Evolutionary conservation across 2,797 vertebrate genomes (phyloP).

Genomic region (Eulemur albifrons): DNA sequence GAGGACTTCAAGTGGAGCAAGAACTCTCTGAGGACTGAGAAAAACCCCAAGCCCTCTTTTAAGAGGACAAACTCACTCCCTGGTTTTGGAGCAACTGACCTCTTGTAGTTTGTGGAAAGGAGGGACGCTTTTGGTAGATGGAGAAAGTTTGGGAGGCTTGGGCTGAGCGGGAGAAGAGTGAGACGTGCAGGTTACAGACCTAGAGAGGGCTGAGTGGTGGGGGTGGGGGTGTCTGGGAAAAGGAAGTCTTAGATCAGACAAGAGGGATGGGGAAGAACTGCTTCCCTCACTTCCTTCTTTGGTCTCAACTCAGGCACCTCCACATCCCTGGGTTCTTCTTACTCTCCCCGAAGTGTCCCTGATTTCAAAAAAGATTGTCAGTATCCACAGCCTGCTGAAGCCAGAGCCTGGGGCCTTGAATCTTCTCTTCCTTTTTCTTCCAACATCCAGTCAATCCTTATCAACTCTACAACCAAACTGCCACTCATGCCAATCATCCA

Average conservation of each 20-base stretch:
- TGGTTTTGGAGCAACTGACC: not conserved
- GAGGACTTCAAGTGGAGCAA: not conserved
- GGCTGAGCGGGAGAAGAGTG: not conserved
- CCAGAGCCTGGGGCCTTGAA: not conserved
- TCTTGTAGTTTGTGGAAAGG: not conserved
- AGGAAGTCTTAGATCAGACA: not conserved
- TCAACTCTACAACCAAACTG: not conserved
- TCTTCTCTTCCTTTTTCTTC: not conserved
- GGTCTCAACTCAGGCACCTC: not conserved
- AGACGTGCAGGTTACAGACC: not conserved
- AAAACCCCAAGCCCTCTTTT: not conserved
- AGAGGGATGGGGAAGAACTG: not conserved
- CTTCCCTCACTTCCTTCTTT: not conserved
- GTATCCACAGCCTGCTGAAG: not conserved
- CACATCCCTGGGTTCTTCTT: not conserved
- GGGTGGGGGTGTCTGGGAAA: accelerated
- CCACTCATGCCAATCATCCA: not conserved
- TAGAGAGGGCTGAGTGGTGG: not conserved
- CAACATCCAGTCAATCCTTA: not conserved
- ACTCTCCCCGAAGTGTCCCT: not conserved
- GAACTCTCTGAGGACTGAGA: not conserved
- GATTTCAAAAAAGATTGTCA: not conserved
- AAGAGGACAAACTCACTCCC: not conserved
- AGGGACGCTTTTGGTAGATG: not conserved
- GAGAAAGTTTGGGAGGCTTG: not conserved